Evolutionary conservation across 2,113 vertebrate genomes (phyloP), one percentile per base, ranked within the genome.

Genomic region (Columba livia): DNA sequence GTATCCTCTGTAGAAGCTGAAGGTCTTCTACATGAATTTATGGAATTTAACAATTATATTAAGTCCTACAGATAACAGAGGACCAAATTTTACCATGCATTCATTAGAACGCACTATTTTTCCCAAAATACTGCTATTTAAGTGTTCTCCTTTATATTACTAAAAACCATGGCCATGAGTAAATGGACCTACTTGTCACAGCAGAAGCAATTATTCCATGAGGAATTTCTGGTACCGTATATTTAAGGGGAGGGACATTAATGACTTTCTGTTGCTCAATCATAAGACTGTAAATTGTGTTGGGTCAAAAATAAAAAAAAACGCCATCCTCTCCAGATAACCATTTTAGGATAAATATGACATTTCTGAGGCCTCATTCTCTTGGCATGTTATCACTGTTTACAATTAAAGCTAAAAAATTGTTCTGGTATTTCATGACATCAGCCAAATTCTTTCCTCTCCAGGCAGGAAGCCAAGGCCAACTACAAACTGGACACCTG

Each of bases 351-450:
- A 96, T 91, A 98, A 98, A 97, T 97, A 95, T 82, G 93, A 79
- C 85, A 96, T 98, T 98, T 98, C 96, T 96, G 78, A 95, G 88
- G 92, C 79, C 91, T 97, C 96, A 94, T 95, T 98, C 95, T 94
- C 93, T 97, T 98, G 97, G 98, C 97, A 96, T 82, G 94, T 93
- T 97, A 97, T 97, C 96, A 95, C 92, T 98, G 97, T 97, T 98
- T 98, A 98, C 97, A 98, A 97, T 98, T 97, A 97, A 97, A 95
- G 94, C 94, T 97, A 96, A 98, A 98, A 98, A 97, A 97, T 97
- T 97, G 94, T 90, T 94, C 97, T 98, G 98, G 98, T 97, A 98
- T 98, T 98, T 98, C 87, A 97, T 98, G 97, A 98, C 98, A 98
- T 98, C 98, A 98, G 97, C 96, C 97, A 98, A 97, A 98, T 98